phyloP scores from a whole-genome alignment of 1,140 invertebrate species.

The Oreohelix idahoensis region DNA sequence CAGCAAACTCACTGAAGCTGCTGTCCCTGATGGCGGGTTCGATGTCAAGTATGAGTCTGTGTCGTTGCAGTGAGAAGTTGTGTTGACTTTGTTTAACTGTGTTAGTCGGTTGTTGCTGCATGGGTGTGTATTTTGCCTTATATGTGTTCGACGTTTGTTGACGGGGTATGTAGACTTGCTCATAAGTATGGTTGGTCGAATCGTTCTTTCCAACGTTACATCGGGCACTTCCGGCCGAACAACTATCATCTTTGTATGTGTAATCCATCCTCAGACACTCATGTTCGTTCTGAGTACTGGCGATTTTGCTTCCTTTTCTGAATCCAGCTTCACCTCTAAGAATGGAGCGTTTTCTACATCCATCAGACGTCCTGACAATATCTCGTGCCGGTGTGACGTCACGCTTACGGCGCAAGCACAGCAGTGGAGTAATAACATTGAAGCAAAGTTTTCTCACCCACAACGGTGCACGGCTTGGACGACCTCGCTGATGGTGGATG shows the following conservation, averaged over 20 bases:
- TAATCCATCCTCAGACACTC: constrained; percentile 12
- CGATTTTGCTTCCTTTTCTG: background rate
- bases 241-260: background rate
- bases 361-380: background rate
- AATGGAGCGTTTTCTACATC: background rate
- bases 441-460: constrained; percentile 49
- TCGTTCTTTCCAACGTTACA: background rate
- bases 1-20: background rate
- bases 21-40: no score
- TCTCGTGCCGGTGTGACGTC: background rate
- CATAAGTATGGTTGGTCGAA: background rate
- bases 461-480: constrained; percentile 50
- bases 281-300: background rate
- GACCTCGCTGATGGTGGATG: constrained; percentile 65
- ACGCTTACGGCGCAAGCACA: background rate
- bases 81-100: background rate
- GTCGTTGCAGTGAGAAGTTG: background rate
- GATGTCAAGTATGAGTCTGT: background rate
- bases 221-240: background rate
- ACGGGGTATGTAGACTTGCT: constrained; percentile 3
- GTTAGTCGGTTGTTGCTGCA: background rate
- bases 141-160: background rate
- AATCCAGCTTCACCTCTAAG: background rate
- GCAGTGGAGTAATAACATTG: constrained; percentile 38
- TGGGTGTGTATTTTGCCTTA: background rate